Percentiles rank a stretch among this genome's conserved stretches.
phyloP scores from a whole-genome alignment of 2,797 vertebrate species.

The Hemibagrus guttatus region DNA sequence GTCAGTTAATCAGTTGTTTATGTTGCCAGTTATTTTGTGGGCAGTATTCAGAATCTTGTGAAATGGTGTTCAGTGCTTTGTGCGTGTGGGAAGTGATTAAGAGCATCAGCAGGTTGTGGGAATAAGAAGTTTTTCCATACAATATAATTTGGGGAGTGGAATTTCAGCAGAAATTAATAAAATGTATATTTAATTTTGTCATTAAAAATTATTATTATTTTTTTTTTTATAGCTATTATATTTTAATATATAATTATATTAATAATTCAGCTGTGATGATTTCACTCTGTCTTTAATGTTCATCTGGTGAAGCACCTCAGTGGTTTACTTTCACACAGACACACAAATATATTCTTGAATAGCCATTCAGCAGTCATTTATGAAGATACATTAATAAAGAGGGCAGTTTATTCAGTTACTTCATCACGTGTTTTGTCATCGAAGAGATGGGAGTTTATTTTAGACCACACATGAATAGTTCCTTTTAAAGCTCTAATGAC shows the following conservation, averaged over 20 bases:
- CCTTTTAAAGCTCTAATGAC: not conserved
- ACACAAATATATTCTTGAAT: not conserved
- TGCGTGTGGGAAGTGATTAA: not conserved
- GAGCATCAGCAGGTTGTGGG: not conserved
- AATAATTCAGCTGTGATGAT: not conserved
- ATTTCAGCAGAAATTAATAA: not conserved
- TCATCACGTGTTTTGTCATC: not conserved
- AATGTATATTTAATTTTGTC: not conserved
- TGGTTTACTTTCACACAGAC: not conserved
- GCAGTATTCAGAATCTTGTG: too few relatives aligned
- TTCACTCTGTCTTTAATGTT: not conserved
- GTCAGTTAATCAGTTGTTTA: not conserved
- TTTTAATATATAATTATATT: too few relatives aligned
- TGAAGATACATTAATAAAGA: not conserved
- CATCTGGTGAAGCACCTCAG: not conserved
- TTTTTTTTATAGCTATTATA: not conserved
- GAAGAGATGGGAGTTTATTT: not conserved
- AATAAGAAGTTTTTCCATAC: not conserved
- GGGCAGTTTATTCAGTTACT: not conserved
- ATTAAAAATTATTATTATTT: too few relatives aligned
- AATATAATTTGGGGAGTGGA: too few relatives aligned
- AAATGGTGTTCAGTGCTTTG: not conserved
- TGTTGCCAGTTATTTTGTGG: not conserved
- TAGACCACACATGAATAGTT: not conserved
- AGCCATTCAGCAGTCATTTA: not conserved